Evolutionary conservation across 2,797 vertebrate species (phyloP).

Genomic region (Naso thynnoides): DNA sequence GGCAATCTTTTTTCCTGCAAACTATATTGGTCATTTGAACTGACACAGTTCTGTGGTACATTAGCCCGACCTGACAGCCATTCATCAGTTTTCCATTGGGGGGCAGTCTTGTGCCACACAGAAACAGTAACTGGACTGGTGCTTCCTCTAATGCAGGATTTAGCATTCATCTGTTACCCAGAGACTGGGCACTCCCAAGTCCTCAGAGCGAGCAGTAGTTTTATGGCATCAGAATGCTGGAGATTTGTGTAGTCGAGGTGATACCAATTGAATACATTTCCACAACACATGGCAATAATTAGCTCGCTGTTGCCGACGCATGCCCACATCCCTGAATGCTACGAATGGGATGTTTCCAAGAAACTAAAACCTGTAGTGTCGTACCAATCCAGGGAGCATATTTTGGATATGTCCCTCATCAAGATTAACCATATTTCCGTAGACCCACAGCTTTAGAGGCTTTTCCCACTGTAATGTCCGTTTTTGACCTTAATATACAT

Average conservation of each 20-base stretch:
- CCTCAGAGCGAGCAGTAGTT: slow-evolving; percentile 48
- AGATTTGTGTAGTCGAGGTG: slow-evolving; percentile 31
- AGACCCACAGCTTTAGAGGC: slow-evolving; percentile 4
- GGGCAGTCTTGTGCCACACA: slow-evolving; percentile 71
- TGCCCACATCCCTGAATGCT: slow-evolving; percentile 11
- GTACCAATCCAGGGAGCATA: slow-evolving; percentile 11
- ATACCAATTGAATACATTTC: slow-evolving; percentile 60
- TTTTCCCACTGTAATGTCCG: background rate
- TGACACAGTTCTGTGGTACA: slow-evolving; percentile 1
- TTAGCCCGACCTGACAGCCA: background rate
- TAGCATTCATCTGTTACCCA: slow-evolving; percentile 39
- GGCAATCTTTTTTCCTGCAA: slow-evolving; percentile 37
- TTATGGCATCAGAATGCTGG: slow-evolving; percentile 41
- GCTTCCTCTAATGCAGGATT: slow-evolving; percentile 22
- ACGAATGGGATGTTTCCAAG: slow-evolving; percentile 15
- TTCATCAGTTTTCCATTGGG: slow-evolving; percentile 55
- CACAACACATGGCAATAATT: slow-evolving; percentile 58
- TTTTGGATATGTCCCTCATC: slow-evolving; percentile 28
- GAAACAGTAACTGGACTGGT: background rate
- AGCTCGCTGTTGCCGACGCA: slow-evolving; percentile 25
- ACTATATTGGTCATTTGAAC: slow-evolving; percentile 35
- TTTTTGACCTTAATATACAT: slow-evolving; percentile 13
- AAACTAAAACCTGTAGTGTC: slow-evolving; percentile 10
- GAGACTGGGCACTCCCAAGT: slow-evolving; percentile 47
- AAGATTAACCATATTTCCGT: slow-evolving; percentile 11